phyloP scores from a whole-genome alignment of 1,140 invertebrate genomes.

The Rhizoglyphus robini region DNA sequence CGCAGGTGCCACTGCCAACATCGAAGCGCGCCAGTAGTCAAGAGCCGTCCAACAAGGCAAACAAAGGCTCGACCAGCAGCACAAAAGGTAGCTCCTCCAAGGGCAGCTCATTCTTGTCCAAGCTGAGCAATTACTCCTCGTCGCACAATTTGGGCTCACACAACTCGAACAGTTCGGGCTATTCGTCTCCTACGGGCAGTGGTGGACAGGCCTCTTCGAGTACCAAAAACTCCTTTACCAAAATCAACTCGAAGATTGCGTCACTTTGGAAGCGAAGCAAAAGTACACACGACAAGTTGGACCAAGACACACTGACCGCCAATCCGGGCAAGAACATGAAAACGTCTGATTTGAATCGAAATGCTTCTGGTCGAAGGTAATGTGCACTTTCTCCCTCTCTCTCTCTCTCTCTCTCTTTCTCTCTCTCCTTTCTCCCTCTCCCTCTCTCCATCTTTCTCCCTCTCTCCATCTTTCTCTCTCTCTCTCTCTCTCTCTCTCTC shows the following conservation, averaged over 20 bases:
- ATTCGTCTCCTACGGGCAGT: not conserved
- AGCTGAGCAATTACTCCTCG: not conserved
- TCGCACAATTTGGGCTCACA: not conserved
- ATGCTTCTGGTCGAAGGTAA: not conserved
- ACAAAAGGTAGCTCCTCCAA: not conserved
- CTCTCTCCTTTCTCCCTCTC: not conserved
- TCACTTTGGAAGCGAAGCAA: not conserved
- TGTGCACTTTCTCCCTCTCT: no score
- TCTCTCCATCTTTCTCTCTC: not conserved
- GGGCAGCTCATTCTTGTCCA: not conserved
- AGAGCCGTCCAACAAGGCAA: not conserved
- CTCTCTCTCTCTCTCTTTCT: not conserved
- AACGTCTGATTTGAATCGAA: not conserved
- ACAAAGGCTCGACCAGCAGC: not conserved
- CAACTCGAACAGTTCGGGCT: not conserved
- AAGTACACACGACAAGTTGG: constrained; percentile 6
- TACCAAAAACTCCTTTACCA: not conserved
- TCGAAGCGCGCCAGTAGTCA: not conserved
- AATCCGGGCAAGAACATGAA: not conserved
- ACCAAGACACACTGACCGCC: not conserved
- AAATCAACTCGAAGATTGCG: constrained; percentile 1
- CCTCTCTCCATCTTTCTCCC: not conserved
- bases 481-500: no score
- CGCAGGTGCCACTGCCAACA: not conserved
- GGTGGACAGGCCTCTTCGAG: no score